A percentile compares a stretch with the other conserved stretches of the same genome.
Conservation (phyloP, 2,888 invertebrate species). For the Nomada fucata region DNA sequence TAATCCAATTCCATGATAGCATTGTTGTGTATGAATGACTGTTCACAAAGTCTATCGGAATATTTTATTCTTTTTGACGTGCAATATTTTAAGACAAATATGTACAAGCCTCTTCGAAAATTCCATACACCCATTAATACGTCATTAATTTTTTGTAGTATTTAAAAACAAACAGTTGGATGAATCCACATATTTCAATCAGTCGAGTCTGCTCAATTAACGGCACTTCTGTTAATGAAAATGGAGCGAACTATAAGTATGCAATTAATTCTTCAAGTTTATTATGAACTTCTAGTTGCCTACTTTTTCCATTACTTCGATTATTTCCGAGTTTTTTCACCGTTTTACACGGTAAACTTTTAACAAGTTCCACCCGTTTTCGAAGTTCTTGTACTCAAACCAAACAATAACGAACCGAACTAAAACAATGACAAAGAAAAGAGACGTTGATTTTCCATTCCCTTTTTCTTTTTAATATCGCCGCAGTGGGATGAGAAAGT, state of each 20-base stretch:
- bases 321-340: not conserved
- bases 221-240: no score
- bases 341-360: slow-evolving; percentile 28
- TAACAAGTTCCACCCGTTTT: slow-evolving; percentile 26
- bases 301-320: not conserved
- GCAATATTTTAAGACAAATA: no score
- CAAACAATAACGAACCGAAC: slow-evolving; percentile 36
- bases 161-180: no score
- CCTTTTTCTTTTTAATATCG: slow-evolving; percentile 9
- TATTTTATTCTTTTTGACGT: no score
- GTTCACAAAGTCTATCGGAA: no score
- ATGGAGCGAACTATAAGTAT: not conserved
- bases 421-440: slow-evolving; percentile 38
- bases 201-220: not conserved
- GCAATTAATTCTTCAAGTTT: not conserved
- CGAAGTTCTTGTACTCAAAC: slow-evolving; percentile 21
- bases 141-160: no score
- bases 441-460: slow-evolving; percentile 20
- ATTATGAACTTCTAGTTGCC: not conserved
- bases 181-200: no score
- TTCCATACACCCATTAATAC: no score
- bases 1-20: no score
- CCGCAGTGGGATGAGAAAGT: slow-evolving; percentile 12
- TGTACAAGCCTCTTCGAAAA: no score
- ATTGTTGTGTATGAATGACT: no score